These are phyloP conservation scores for Andrena chrysosceles DNA, from an alignment of 2,888 invertebrate genomes.

Conservation along the genomic window DNA sequence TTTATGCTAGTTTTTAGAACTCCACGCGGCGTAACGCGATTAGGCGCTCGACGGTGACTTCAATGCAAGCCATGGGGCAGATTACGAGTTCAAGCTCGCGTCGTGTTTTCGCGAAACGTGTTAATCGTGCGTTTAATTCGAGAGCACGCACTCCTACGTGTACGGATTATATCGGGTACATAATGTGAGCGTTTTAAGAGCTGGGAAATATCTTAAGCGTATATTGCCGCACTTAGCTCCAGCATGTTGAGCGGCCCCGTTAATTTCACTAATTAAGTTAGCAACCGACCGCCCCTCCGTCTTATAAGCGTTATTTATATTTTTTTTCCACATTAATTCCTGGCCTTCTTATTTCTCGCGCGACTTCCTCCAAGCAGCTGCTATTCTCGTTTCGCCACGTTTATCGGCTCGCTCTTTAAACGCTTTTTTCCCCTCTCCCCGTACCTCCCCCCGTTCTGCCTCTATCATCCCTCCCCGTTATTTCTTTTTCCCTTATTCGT, in stretches of 20 bases:
- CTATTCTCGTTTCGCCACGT: conserved; percentile 58
- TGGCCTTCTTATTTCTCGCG: conserved; percentile 57
- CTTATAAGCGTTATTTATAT: conserved; percentile 74
- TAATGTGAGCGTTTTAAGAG: conserved; percentile 75
- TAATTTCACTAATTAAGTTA: conserved; percentile 85
- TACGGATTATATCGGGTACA: conserved; percentile 62
- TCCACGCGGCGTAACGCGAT: neutral
- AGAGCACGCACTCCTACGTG: conserved; percentile 61
- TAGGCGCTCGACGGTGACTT: conserved; percentile 16
- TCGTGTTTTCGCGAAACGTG: conserved; percentile 68
- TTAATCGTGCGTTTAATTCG: conserved; percentile 73
- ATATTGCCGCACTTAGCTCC: conserved; percentile 77
- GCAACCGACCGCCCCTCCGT: conserved; percentile 71
- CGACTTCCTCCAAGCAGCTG: conserved; percentile 59
- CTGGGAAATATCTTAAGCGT: conserved; percentile 71
- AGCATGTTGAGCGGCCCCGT: conserved; percentile 79
- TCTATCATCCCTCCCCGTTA: neutral
- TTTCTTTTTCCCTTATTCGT: conserved; percentile 6
- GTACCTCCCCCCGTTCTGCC: neutral
- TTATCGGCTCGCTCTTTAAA: conserved; percentile 46
- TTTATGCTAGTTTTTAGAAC: neutral
- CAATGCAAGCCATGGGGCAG: conserved; percentile 4
- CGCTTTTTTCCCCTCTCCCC: neutral
- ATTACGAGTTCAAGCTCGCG: conserved; percentile 32
- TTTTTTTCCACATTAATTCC: conserved; percentile 69